A percentile compares a stretch with the other conserved stretches of the same genome.
phyloP scores from a whole-genome alignment of 2,888 invertebrate species.

The Macropis europaea region DNA sequence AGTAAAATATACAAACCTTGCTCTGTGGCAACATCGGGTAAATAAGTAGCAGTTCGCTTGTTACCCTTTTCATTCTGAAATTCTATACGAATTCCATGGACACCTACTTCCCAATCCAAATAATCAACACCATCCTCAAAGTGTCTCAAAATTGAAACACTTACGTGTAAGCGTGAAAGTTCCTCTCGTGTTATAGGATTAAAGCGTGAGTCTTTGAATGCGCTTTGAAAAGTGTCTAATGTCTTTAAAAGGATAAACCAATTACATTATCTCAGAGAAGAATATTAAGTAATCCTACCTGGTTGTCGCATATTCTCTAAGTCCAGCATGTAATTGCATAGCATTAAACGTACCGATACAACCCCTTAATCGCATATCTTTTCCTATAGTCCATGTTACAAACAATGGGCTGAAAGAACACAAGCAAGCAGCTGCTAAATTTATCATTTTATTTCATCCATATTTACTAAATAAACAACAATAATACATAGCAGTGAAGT shows the following conservation, averaged over 20 bases:
- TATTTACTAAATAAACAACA: not conserved
- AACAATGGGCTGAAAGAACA: constrained; percentile 92
- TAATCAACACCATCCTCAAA: constrained; percentile 98
- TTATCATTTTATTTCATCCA: not conserved
- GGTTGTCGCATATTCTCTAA: constrained; percentile 97
- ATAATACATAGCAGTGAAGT: not conserved
- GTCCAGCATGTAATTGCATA: constrained; percentile 95
- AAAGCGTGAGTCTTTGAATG: constrained; percentile 98
- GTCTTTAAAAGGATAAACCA: constrained; percentile 30
- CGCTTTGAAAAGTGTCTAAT: constrained; percentile 82
- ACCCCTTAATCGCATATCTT: constrained; percentile 95
- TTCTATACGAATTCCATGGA: constrained; percentile 99
- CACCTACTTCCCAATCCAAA: constrained; percentile 98
- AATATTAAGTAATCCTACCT: constrained; percentile 80
- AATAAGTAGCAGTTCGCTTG: constrained; percentile 97
- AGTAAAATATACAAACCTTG: constrained; percentile 86
- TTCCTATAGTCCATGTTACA: constrained; percentile 99
- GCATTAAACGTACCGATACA: constrained; percentile 99
- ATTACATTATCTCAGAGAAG: constrained; percentile 26
- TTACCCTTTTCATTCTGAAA: constrained; percentile 96
- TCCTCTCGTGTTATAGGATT: constrained; percentile 97
- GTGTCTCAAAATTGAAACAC: constrained; percentile 96
- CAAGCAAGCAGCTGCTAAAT: not conserved
- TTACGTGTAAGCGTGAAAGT: constrained; percentile 94
- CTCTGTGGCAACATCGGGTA: constrained; percentile 98